These are phyloP conservation scores for Mola mola DNA, from an alignment of 2,113 vertebrate species.

Conservation along the genomic window DNA sequence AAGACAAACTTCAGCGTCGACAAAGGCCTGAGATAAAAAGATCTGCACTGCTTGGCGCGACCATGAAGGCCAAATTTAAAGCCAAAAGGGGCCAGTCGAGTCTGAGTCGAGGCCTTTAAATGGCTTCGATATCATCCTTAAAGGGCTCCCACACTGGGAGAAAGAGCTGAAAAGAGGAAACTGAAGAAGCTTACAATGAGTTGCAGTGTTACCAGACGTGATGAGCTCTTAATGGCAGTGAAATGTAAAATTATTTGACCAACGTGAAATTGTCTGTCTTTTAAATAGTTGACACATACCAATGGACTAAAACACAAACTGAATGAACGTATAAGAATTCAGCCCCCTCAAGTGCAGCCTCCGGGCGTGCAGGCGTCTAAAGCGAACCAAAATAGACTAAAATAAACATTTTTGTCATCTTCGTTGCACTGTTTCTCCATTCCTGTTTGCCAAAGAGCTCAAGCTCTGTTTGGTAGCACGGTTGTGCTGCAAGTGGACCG, in stretches of 20 bases:
- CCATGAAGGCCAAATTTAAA: too few relatives aligned
- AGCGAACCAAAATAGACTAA: not conserved
- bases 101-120: not conserved
- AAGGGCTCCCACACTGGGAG: not conserved
- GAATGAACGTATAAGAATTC: not conserved
- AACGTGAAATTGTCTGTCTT: too few relatives aligned
- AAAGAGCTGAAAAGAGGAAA: slow-evolving; percentile 20
- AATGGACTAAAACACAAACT: not conserved
- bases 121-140: not conserved
- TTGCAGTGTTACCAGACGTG: slow-evolving; percentile 1
- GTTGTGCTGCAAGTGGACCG: not conserved
- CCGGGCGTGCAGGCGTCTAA: not conserved
- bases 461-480: not conserved
- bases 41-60: not conserved
- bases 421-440: not conserved
- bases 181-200: slow-evolving; percentile 4
- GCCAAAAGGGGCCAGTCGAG: too few relatives aligned
- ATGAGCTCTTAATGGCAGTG: too few relatives aligned
- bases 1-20: slow-evolving; percentile 7
- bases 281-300: too few relatives aligned
- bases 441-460: not conserved
- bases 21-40: slow-evolving; percentile 6
- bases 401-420: not conserved
- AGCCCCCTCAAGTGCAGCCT: not conserved
- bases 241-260: too few relatives aligned